Percentiles rank a stretch among this genome's conserved stretches.
Evolutionary conservation across 2,888 invertebrate genomes (phyloP).

Genomic region (Alloplasta piceator): DNA sequence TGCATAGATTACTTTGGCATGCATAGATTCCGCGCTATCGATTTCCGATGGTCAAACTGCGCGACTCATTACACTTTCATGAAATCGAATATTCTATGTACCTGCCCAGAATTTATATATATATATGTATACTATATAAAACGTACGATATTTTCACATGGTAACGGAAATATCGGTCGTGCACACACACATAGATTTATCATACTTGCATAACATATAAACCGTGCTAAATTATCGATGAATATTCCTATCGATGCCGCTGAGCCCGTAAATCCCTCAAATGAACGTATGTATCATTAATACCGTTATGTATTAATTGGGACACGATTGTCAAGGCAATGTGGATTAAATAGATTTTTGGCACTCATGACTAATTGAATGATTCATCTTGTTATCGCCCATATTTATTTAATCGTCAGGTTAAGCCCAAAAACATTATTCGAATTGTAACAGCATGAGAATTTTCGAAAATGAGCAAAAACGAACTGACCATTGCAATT

Average conservation of each 20-base stretch:
- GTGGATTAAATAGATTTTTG: conserved; percentile 1
- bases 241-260: conserved; percentile 17
- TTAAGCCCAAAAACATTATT: too few relatives aligned
- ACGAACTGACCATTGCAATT: too few relatives aligned
- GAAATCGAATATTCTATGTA: conserved; percentile 47
- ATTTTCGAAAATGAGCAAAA: too few relatives aligned
- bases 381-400: not conserved
- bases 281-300: conserved; percentile 27
- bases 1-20: conserved; percentile 25
- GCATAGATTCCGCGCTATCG: conserved; percentile 43
- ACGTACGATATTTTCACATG: not conserved
- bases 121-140: conserved; percentile 12
- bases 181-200: not conserved
- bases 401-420: not conserved
- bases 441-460: too few relatives aligned
- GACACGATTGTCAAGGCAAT: conserved; percentile 4
- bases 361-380: not conserved
- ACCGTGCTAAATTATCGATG: conserved; percentile 32
- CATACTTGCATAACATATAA: conserved; percentile 7
- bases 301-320: not conserved
- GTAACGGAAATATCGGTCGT: not conserved
- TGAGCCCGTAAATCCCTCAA: conserved; percentile 31
- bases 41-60: conserved; percentile 54
- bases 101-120: not conserved
- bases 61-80: conserved; percentile 55